These are phyloP conservation scores for Pardosa pseudoannulata DNA, from an alignment of 2,888 invertebrate genomes.

Conservation along the genomic window DNA sequence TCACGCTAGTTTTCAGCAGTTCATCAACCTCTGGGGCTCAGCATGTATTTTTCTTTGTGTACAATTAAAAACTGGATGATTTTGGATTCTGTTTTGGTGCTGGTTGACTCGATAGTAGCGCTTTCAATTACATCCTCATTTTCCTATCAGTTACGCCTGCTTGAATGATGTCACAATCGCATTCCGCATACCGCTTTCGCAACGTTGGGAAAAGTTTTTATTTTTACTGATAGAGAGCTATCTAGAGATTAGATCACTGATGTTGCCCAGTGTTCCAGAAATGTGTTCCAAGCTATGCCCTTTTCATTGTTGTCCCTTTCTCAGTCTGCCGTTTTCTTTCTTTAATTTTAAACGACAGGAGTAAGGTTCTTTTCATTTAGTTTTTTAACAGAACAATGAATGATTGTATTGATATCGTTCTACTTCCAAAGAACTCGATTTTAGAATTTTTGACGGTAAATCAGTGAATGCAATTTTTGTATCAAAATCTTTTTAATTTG, in stretches of 20 bases:
- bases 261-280: not conserved
- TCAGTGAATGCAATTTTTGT: too few relatives aligned
- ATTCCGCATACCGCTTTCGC: not conserved
- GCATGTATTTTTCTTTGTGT: not conserved
- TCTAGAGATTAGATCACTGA: not conserved
- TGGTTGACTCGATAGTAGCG: too few relatives aligned
- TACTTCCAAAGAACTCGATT: too few relatives aligned
- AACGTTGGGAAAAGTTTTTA: not conserved
- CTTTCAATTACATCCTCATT: not conserved
- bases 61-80: conserved; percentile 11
- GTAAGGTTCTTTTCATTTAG: too few relatives aligned
- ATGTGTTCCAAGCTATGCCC: not conserved
- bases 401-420: too few relatives aligned
- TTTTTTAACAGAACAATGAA: too few relatives aligned
- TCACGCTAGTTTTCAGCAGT: conserved; percentile 19
- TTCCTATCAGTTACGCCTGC: conserved; percentile 15
- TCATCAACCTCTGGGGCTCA: conserved; percentile 15
- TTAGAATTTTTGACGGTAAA: too few relatives aligned
- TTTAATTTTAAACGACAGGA: too few relatives aligned
- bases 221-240: not conserved
- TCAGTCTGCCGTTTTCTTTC: not conserved
- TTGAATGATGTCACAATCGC: not conserved
- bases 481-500: too few relatives aligned
- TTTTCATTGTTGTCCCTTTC: not conserved
- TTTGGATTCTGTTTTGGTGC: not conserved